Evolutionary conservation across 2,888 invertebrate species (phyloP), one percentile per base, ranked within the genome.

Genomic region (Conus canariensis): DNA sequence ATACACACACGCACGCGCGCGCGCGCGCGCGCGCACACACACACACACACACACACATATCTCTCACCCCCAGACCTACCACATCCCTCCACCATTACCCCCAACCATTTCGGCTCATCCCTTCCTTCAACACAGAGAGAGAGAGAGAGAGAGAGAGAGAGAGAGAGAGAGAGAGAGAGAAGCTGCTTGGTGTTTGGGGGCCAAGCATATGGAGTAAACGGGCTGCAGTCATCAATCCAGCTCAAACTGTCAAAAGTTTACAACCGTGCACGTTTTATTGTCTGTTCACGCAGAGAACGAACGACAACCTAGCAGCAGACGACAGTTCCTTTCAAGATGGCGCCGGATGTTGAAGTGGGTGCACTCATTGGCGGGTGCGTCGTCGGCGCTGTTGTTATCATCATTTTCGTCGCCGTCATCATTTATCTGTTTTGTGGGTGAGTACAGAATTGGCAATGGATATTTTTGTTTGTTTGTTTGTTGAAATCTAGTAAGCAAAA

Each of bases 351-450:
- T 3, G 80, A 82, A 25, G 58, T 91, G 10, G 89, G 88, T 4
- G 93, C 93, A 22, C 92, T 94, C 74, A 93, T 94, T 22, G 94
- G 93, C 12, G 94, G 94, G 8, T 94, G 93, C 67, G 90, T 94
- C 1, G 93, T 91, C 12, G 94, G 94, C 8, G 92, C 93, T 4
- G 92, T 94, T 10, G 92, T 94, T 12, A 87, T 94, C 83, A 87
- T 94, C 30, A 91, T 92, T 16, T 90, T 92, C 58, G 60, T 94
- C 12, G 93, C 93, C 14, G 67, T 93, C n/a, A 90, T 93, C 82
- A 87, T 94, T 88, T 94, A 93, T 85, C 92, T 93, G 88, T 89
- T 92, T 45, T 92, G 94, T 83, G 93, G 93, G 94, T 94, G 90
- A 92, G 94, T 93, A 83, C 7, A 19, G 5, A 64, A 10, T 1